A percentile compares a stretch with the other conserved stretches of the same genome.
Evolutionary conservation across 2,113 vertebrate species (phyloP).

Genomic region (Cheirogaleus medius): DNA sequence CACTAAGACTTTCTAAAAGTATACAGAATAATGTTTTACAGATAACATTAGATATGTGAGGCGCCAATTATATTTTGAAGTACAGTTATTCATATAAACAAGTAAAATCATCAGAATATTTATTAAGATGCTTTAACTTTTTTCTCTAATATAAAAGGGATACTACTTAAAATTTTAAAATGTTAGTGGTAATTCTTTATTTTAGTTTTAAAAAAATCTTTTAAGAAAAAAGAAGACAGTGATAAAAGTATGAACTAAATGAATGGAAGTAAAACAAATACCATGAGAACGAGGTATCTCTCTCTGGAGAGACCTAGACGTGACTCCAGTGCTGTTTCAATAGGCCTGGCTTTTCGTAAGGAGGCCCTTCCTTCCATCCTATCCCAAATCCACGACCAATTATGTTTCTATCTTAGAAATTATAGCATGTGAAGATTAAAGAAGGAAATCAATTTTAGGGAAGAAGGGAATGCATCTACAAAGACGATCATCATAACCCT

Average conservation of each 20-base stretch:
- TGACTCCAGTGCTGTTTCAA: neutral
- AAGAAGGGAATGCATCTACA: neutral
- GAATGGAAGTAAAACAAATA: neutral
- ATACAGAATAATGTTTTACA: neutral
- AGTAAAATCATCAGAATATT: neutral
- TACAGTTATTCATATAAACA: neutral
- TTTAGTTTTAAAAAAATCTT: neutral
- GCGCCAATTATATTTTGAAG: neutral
- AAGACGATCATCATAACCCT: neutral
- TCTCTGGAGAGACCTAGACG: neutral
- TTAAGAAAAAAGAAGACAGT: neutral
- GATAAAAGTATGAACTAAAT: neutral
- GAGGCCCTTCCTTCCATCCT: neutral
- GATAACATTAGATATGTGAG: neutral
- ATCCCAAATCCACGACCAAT: neutral
- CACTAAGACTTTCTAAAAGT: neutral
- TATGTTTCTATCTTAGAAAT: neutral
- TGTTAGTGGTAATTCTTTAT: neutral
- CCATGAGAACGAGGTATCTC: neutral
- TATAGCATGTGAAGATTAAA: neutral
- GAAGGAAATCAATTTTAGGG: neutral
- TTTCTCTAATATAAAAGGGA: neutral
- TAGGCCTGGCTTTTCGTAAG: neutral
- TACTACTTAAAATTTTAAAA: neutral
- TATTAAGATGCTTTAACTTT: neutral